These are phyloP conservation scores for Cephalopterus ornatus DNA, from an alignment of 2,113 vertebrate species.

Conservation along the genomic window DNA sequence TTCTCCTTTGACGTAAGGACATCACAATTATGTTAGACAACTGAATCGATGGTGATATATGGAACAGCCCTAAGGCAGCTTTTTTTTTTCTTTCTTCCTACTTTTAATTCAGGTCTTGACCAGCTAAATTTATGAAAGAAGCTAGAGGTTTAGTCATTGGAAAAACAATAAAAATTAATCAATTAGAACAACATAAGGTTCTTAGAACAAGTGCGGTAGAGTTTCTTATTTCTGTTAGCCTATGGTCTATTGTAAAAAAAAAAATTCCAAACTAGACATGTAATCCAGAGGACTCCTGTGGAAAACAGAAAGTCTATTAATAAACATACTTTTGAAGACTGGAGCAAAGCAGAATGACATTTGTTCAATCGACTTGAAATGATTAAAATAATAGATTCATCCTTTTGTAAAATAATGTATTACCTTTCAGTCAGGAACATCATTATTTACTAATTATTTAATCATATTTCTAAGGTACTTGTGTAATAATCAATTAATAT, in stretches of 20 bases:
- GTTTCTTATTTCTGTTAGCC: not conserved
- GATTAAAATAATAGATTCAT: not conserved
- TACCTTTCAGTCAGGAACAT: not conserved
- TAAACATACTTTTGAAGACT: not conserved
- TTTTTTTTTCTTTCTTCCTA: not conserved
- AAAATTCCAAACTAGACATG: not conserved
- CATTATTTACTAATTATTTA: conserved; percentile 3
- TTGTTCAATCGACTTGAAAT: not conserved
- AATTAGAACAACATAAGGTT: not conserved
- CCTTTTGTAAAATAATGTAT: not conserved
- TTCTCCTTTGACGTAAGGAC: not conserved
- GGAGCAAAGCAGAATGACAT: not conserved
- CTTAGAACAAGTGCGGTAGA: not conserved
- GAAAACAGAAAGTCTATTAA: not conserved
- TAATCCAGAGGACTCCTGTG: not conserved
- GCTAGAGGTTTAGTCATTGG: not conserved
- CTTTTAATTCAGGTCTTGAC: not conserved
- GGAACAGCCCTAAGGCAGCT: not conserved
- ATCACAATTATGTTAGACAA: not conserved
- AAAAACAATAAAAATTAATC: not conserved
- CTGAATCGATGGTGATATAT: not conserved
- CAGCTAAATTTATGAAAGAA: not conserved
- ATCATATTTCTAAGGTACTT: not conserved
- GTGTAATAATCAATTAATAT: not conserved
- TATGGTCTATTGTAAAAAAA: not conserved